A percentile compares a stretch with the other conserved stretches of the same genome.
phyloP scores from a whole-genome alignment of 2,888 invertebrate species.

The Lucinisca nassula region DNA sequence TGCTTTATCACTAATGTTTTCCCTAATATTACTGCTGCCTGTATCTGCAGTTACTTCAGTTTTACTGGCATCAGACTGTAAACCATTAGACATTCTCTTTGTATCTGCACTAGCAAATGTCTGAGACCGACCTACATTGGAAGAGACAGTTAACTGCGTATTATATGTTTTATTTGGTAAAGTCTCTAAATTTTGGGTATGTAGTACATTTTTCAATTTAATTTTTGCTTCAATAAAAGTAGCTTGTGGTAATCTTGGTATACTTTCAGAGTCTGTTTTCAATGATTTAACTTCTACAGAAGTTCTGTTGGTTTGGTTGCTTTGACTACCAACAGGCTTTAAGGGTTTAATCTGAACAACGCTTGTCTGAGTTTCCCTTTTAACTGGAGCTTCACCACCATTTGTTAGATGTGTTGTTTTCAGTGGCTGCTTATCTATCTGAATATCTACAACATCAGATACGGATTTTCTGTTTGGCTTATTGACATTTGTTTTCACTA shows the following conservation, averaged over 20 bases:
- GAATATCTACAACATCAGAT: not conserved
- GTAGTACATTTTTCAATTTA: not conserved
- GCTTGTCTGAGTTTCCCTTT: not conserved
- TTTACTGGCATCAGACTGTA: not conserved
- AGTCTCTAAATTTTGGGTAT: not conserved
- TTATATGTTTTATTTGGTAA: not conserved
- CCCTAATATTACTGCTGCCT: not conserved
- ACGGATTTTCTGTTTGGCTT: constrained; percentile 21
- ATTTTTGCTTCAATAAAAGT: constrained; percentile 26
- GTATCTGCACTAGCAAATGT: constrained; percentile 12
- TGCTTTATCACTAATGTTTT: not conserved
- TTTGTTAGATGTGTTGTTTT: constrained; percentile 11
- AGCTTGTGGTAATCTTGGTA: not conserved
- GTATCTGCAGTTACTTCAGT: not conserved
- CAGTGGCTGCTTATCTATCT: not conserved
- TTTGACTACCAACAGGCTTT: not conserved
- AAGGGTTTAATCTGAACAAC: not conserved
- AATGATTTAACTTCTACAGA: constrained; percentile 1
- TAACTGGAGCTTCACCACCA: not conserved
- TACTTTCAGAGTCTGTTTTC: not conserved
- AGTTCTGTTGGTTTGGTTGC: constrained; percentile 6
- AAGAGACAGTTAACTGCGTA: constrained; percentile 9
- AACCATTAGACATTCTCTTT: not conserved
- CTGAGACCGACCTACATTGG: constrained; percentile 31
- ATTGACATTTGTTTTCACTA: not conserved